Evolutionary conservation across 2,113 vertebrate species (phyloP), one percentile per base, ranked within the genome.

Genomic region (Callionymus lyra): DNA sequence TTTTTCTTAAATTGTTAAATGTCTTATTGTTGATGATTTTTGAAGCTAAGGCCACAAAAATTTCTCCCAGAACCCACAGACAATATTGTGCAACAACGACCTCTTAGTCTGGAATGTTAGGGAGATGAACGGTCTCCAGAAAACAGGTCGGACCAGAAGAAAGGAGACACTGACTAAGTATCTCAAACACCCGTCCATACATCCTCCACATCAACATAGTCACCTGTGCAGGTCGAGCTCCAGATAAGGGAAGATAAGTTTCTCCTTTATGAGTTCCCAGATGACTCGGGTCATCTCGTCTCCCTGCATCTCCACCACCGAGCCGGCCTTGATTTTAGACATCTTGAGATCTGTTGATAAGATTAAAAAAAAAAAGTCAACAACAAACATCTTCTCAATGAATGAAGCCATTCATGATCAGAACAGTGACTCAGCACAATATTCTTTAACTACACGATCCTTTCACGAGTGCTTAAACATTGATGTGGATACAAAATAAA

Each of bases 271-370:
- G 59, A 97, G 76, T 13, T 98, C 94, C 95, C 95, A 99, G 80
- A 99, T 99, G 51, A 99, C 87, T 1, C 92, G 79, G 0, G 95
- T 98, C 95, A 99, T 99, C 74, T 99, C 94, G 68, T 99, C 95
- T 63, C 95, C 95, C 82, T 98, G 88, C 93, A 98, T 93, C 84
- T 99, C 95, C 50, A 99, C 95, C 67, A 98, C 91, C 0, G 94
- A 89, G 6, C 95, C 92, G 0, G 90, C 91, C 65, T 34, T 74
- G 69, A 97, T 98, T 88, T 97, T 98, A 68, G 89, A 89, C 95
- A 97, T 98, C 63, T 65, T 9, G n/a, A 64, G 16, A 27, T 34
- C 85, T 91, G 68, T 77, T 6, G 36, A 34, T 55, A 19, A 12
- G 16, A 27, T 8, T 4, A 8, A 8, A 4, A 27, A 8, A 8